These are phyloP conservation scores for Polymixis lichenea DNA, from an alignment of 2,888 invertebrate species.

Conservation along the genomic window DNA sequence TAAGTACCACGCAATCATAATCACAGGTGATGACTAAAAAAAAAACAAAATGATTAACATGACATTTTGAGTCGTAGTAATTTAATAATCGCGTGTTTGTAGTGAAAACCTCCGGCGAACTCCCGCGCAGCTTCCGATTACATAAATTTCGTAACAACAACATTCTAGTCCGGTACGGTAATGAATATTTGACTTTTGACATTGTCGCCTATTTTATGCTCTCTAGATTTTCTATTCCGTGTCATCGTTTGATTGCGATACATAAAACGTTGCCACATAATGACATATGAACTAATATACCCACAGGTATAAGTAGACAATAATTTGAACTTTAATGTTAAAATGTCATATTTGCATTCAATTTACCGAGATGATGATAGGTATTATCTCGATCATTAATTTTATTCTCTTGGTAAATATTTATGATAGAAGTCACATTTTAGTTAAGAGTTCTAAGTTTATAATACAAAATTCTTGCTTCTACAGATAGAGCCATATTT, in stretches of 20 bases:
- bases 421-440: not conserved
- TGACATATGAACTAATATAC: conserved; percentile 22
- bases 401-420: conserved; percentile 9
- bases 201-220: conserved; percentile 79
- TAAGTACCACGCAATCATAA: conserved; percentile 20
- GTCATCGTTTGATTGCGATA: conserved; percentile 70
- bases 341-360: conserved; percentile 40
- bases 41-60: conserved; percentile 55
- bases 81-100: conserved; percentile 62
- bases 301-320: conserved; percentile 24
- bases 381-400: conserved; percentile 35
- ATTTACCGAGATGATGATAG: conserved; percentile 22
- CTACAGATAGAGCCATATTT: not conserved
- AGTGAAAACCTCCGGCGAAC: conserved; percentile 59
- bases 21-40: conserved; percentile 27
- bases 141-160: conserved; percentile 69
- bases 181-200: conserved; percentile 86
- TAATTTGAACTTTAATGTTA: conserved; percentile 39
- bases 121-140: conserved; percentile 69
- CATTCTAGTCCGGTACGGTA: conserved; percentile 73
- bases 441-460: not conserved
- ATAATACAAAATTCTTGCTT: not conserved
- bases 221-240: conserved; percentile 75
- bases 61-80: conserved; percentile 48
- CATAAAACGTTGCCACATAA: conserved; percentile 38